Percentiles rank a stretch among this genome's conserved stretches.
Evolutionary conservation across 2,888 invertebrate species (phyloP).

Genomic region (Lymantria dispar): DNA sequence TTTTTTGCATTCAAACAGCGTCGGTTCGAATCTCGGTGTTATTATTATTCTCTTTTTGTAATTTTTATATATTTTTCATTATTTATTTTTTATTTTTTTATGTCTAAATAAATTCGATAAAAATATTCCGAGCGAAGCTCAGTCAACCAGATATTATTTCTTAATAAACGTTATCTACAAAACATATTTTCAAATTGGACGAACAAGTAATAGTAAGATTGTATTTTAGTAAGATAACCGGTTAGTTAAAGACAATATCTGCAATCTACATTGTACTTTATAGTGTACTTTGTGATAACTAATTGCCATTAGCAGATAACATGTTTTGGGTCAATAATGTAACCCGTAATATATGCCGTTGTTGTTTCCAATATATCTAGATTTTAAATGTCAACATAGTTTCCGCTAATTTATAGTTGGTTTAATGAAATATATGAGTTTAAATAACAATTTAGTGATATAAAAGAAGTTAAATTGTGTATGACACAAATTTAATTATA

Average conservation of each 20-base stretch:
- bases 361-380: background rate
- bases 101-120: no score
- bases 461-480: no score
- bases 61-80: no score
- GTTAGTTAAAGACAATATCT: background rate
- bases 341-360: slow-evolving; percentile 7
- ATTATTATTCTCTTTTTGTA: no score
- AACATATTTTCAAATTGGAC: background rate
- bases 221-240: background rate
- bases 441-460: no score
- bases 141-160: no score
- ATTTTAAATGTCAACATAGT: background rate
- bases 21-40: no score
- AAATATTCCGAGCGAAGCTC: no score
- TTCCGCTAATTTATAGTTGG: background rate
- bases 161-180: background rate
- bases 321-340: background rate
- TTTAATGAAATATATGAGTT: no score
- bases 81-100: no score
- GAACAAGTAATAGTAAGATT: background rate
- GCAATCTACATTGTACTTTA: slow-evolving; percentile 1
- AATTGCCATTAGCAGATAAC: slow-evolving; percentile 1
- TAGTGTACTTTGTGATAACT: background rate
- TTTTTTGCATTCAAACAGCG: no score
- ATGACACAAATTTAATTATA: no score